These are phyloP conservation scores for Chaetodon trifasciatus DNA, from an alignment of 2,797 vertebrate species.

Conservation along the genomic window DNA sequence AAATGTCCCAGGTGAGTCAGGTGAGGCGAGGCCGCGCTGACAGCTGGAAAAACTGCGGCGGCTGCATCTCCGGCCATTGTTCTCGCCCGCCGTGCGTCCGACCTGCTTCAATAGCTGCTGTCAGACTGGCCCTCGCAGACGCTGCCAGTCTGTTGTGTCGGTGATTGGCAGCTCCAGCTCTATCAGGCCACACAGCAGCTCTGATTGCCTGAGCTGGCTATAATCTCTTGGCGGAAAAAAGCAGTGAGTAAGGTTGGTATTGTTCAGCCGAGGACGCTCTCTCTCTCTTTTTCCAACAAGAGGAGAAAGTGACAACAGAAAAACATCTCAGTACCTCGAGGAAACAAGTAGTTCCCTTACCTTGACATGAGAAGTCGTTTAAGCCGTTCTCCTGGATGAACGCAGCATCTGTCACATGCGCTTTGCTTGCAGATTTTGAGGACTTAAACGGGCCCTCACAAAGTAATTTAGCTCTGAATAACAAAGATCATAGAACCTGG, in stretches of 20 bases:
- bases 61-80: constrained; percentile 51
- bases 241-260: constrained; percentile 18
- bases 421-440: background rate
- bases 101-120: constrained; percentile 50
- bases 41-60: constrained; percentile 27
- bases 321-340: constrained; percentile 24
- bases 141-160: constrained; percentile 31
- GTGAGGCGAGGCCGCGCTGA: constrained; percentile 17
- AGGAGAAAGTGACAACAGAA: constrained; percentile 14
- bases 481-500: too few relatives aligned
- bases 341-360: background rate
- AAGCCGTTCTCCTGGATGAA: background rate
- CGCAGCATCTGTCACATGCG: background rate
- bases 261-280: constrained; percentile 26
- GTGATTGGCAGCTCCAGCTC: constrained; percentile 54
- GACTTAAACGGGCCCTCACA: background rate
- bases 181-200: constrained; percentile 44
- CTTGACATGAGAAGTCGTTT: background rate
- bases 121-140: constrained; percentile 28
- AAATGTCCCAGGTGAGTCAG: constrained; percentile 12
- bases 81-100: constrained; percentile 23
- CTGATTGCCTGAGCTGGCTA: constrained; percentile 41
- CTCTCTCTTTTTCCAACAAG: background rate
- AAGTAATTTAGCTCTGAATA: too few relatives aligned
- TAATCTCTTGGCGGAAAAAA: constrained; percentile 32